Percentiles rank a stretch among this genome's conserved stretches.
Conservation (phyloP, 2,113 vertebrate genomes). For the Lampris megalopsis region DNA sequence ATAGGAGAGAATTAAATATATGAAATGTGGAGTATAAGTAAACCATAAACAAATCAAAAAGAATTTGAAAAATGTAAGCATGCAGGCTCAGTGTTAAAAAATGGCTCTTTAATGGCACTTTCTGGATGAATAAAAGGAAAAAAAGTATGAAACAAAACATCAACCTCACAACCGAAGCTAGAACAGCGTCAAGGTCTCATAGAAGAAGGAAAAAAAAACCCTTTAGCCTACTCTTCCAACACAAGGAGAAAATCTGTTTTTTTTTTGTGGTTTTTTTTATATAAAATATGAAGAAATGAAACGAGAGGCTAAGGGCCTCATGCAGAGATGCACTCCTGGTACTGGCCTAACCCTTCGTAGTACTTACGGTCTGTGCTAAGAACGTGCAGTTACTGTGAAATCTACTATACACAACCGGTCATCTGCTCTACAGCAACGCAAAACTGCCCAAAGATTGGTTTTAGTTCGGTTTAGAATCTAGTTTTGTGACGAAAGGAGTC, state of each 20-base stretch:
- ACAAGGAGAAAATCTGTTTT: constrained; percentile 40
- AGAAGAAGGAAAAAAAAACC: constrained; percentile 52
- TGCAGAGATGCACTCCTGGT: constrained; percentile 55
- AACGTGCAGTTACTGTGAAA: constrained; percentile 52
- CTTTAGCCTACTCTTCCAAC: constrained; percentile 54
- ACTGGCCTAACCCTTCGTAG: constrained; percentile 63
- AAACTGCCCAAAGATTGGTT: constrained; percentile 44
- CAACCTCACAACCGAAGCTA: constrained; percentile 61
- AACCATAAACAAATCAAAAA: constrained; percentile 78
- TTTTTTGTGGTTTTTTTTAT: constrained; percentile 35
- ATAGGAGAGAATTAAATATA: constrained; percentile 84
- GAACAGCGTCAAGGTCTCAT: constrained; percentile 61
- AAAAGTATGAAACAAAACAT: constrained; percentile 68
- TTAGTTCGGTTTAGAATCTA: constrained; percentile 59
- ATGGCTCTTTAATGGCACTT: constrained; percentile 79
- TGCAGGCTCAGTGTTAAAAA: constrained; percentile 85
- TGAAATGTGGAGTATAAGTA: constrained; percentile 84
- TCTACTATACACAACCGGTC: constrained; percentile 56
- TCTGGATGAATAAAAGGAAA: constrained; percentile 57
- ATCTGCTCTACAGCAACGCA: constrained; percentile 42
- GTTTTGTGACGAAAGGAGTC: constrained; percentile 38
- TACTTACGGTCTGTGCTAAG: constrained; percentile 38
- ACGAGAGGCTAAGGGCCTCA: constrained; percentile 56
- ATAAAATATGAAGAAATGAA: constrained; percentile 62
- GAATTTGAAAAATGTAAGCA: constrained; percentile 84